Evolutionary conservation across 1,140 invertebrate genomes (phyloP).

Genomic region (Aphelinus atriplicis): DNA sequence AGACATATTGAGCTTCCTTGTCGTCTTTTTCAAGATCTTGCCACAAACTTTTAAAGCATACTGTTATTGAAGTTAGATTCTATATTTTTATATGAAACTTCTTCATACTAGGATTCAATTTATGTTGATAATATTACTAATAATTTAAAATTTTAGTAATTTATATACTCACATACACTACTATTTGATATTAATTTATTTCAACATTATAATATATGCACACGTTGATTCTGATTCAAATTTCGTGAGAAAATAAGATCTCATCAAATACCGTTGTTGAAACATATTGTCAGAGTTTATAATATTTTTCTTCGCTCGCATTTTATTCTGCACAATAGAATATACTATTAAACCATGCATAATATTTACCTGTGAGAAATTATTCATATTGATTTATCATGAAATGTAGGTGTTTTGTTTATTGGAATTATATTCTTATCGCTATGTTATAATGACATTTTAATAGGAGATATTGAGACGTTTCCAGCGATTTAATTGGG

Average conservation of each 20-base stretch:
- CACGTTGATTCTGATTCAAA: neutral
- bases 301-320: neutral
- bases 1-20: slow-evolving; percentile 75
- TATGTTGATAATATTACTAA: slow-evolving; percentile 1
- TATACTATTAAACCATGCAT: too few relatives aligned
- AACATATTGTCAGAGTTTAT: neutral
- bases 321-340: too few relatives aligned
- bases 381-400: too few relatives aligned
- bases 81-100: slow-evolving; percentile 45
- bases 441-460: too few relatives aligned
- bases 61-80: slow-evolving; percentile 38
- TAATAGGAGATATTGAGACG: too few relatives aligned
- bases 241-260: neutral
- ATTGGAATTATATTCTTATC: too few relatives aligned
- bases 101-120: slow-evolving; percentile 2
- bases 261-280: slow-evolving; percentile 3
- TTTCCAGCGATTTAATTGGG: too few relatives aligned
- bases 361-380: too few relatives aligned
- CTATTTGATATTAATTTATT: slow-evolving; percentile 25
- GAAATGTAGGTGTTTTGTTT: too few relatives aligned
- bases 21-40: slow-evolving; percentile 31
- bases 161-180: slow-evolving; percentile 21
- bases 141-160: slow-evolving; percentile 25
- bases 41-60: slow-evolving; percentile 29
- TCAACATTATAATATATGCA: slow-evolving; percentile 11